Percentiles rank a stretch among this genome's conserved stretches.
Conservation (phyloP, 2,113 vertebrate genomes). For the Lontra canadensis region DNA sequence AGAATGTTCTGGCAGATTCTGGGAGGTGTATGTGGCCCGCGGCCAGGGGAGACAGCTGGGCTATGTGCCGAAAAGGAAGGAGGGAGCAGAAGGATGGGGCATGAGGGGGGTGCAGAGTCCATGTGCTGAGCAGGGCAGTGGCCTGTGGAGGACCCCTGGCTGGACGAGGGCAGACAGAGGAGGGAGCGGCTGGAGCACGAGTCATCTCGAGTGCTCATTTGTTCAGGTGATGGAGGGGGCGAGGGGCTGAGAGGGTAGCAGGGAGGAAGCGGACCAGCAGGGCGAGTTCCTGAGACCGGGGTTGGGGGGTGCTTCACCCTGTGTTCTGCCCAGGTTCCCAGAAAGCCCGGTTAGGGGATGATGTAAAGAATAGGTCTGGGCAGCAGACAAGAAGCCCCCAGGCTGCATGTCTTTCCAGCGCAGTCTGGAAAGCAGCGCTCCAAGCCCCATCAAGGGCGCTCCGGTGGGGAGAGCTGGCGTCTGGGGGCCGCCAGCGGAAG, state of each 20-base stretch:
- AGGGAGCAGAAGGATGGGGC: too few species aligned
- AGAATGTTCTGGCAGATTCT: not conserved
- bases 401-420: not conserved
- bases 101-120: not conserved
- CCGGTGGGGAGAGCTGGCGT: not conserved
- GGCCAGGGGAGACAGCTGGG: not conserved
- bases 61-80: too few species aligned
- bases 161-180: fast-evolving
- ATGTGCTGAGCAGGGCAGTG: not conserved
- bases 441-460: not conserved
- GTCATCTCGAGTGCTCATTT: fast-evolving
- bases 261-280: not conserved
- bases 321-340: not conserved
- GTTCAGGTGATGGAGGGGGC: not conserved
- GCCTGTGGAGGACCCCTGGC: not conserved
- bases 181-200: too few species aligned
- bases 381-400: not conserved
- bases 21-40: fast-evolving
- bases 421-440: not conserved
- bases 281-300: not conserved
- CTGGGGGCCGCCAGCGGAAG: not conserved
- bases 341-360: not conserved
- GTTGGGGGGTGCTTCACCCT: not conserved
- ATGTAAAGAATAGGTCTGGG: not conserved
- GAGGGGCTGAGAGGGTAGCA: not conserved